Conservation (phyloP, 2,888 invertebrate species). For the Anthrax anthrax region DNA sequence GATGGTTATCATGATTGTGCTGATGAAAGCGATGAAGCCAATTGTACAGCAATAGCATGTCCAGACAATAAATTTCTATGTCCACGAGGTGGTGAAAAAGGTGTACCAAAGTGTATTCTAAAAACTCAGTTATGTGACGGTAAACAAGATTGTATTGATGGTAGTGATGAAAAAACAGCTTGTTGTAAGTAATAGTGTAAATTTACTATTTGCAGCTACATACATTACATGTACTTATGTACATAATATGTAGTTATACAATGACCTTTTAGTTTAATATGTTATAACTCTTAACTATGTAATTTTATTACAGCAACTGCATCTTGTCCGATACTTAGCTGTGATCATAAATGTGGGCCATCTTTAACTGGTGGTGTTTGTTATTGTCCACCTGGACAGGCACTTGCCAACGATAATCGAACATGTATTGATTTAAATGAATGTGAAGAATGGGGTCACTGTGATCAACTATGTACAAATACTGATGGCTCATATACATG, state of each 20-base stretch:
- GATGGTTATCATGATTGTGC: constrained; percentile 76
- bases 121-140: constrained; percentile 81
- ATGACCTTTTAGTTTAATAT: background rate
- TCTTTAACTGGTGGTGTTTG: constrained; percentile 83
- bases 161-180: constrained; percentile 74
- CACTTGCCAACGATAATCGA: constrained; percentile 66
- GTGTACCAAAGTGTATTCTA: constrained; percentile 74
- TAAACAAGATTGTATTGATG: constrained; percentile 79
- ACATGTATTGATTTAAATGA: constrained; percentile 88
- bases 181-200: constrained; percentile 56
- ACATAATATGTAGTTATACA: background rate
- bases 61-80: constrained; percentile 86
- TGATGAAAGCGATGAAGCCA: constrained; percentile 78
- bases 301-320: constrained; percentile 47
- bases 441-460: constrained; percentile 82
- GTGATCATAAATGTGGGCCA: constrained; percentile 83
- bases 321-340: constrained; percentile 71
- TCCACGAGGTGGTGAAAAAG: constrained; percentile 55
- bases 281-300: too few species aligned
- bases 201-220: too few species aligned
- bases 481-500: constrained; percentile 73
- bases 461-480: constrained; percentile 89
- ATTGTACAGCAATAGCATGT: constrained; percentile 76
- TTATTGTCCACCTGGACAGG: constrained; percentile 73
- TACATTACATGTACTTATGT: background rate